Conservation (phyloP, 2,113 vertebrate species). For the Maccullochella peelii region DNA sequence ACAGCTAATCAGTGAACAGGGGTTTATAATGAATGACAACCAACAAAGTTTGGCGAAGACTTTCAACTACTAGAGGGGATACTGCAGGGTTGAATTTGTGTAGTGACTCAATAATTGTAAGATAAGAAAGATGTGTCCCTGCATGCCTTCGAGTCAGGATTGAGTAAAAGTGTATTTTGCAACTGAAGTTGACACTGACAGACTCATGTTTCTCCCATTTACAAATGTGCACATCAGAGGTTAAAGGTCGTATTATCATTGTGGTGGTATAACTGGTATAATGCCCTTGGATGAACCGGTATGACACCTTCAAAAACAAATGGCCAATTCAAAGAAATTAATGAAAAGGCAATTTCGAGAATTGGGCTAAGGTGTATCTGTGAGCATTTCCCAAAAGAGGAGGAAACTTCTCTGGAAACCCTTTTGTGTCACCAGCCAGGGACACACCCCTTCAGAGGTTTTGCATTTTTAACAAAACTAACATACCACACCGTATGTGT, state of each 20-base stretch:
- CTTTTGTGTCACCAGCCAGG: background rate
- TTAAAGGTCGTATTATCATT: background rate
- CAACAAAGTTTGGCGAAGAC: background rate
- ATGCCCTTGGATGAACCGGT: background rate
- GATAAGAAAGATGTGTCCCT: background rate
- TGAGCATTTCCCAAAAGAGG: slow-evolving; percentile 3
- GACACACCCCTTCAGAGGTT: slow-evolving; percentile 23
- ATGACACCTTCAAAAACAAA: background rate
- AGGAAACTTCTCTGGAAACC: slow-evolving; percentile 20
- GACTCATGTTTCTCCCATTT: background rate
- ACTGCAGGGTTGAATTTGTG: background rate
- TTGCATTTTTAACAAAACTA: background rate
- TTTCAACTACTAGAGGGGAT: background rate
- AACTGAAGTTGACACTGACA: slow-evolving; percentile 16
- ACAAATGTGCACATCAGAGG: background rate
- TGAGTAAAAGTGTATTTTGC: background rate
- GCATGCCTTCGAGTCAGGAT: background rate
- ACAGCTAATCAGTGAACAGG: background rate
- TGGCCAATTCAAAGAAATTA: background rate
- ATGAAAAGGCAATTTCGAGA: background rate
- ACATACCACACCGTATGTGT: background rate
- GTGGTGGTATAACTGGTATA: background rate
- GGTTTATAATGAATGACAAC: background rate
- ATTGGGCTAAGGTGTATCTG: background rate
- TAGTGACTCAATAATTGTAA: background rate